Base-by-base conservation (phyloP, 2,888 invertebrate species). In the Tinea semifulvella region DNA sequence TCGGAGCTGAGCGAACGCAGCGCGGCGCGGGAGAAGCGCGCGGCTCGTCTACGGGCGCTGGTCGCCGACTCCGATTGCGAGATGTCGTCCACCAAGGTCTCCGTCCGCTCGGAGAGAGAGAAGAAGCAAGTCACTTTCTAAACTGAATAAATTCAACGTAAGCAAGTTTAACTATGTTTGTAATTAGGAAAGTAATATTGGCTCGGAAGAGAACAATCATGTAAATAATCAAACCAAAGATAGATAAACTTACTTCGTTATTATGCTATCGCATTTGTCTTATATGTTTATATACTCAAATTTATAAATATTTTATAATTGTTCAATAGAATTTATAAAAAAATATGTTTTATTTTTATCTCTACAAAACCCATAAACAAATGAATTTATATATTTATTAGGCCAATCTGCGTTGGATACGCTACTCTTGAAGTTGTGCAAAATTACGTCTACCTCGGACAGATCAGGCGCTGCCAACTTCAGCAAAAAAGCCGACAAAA, bases 1-100 rank as follows among this genome's bases (percentile, higher is more conserved):
- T 84, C 86, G 31, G 88, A 87, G 52, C 68, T 90, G 47, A 85
- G 79, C 13, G 89, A 90, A 57, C 84, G 87, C 56, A 86, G 85
- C 55, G 87, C 86, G 0, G 85, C 85, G 14, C 83, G 91, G 50
- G 91, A 91, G 59, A 85, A 86, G 48, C 85, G 91, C 38, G 85
- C 88, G 1, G 89, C 89, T 1, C 85, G 88, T 44, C 83, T 91
- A 20, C 82, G 87, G 44, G 87, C 88, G 1, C 64, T 91, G 18
- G 85, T 91, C 13, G 88, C 86, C 43, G 90, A 85, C 53, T 68
- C 71, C 4, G 86, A 86, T 46, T 60, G 56, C 6, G 50, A 43
- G 28, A 49, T 73, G n/a, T 26, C 72, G 35, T 48, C 75, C 36
- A 57, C 74, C 11, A 79, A 75, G 55, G 54, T 80, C 43, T 67